Conservation (phyloP, 2,797 vertebrate species). For the Rallus crepitans region DNA sequence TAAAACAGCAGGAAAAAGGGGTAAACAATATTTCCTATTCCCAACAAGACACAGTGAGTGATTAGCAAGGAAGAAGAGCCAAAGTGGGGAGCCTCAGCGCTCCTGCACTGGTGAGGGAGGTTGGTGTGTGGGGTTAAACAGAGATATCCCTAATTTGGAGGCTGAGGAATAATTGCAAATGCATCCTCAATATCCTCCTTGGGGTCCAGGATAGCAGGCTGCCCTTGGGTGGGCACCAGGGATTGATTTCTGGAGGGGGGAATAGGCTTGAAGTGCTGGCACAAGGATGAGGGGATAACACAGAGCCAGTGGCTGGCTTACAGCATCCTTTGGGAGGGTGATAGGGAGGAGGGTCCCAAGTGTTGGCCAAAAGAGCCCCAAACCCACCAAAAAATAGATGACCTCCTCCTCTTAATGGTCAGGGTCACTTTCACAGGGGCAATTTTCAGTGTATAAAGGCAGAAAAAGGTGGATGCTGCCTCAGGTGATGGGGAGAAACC, state of each 20-base stretch:
- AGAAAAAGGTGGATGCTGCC: not conserved
- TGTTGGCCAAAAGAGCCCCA: not conserved
- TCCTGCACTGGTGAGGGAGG: not conserved
- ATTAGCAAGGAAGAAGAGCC: not conserved
- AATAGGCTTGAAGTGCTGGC: not conserved
- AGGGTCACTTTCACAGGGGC: not conserved
- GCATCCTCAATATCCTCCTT: not conserved
- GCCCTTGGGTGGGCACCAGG: not conserved
- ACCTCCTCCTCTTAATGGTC: rapidly evolving
- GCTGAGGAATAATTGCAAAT: not conserved
- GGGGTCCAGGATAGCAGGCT: not conserved
- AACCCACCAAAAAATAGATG: too few species aligned
- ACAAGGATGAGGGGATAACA: not conserved
- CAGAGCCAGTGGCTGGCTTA: not conserved
- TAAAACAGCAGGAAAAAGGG: not conserved
- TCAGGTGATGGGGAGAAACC: rapidly evolving
- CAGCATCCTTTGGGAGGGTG: not conserved
- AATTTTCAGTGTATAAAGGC: not conserved
- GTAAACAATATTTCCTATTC: not conserved
- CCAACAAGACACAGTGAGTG: rapidly evolving
- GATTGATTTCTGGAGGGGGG: not conserved
- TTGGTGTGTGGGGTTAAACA: not conserved
- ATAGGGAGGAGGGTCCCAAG: not conserved
- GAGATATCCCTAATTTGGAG: not conserved
- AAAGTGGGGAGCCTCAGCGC: not conserved